These are phyloP conservation scores for Apis florea DNA, from an alignment of 1,140 invertebrate species.

Conservation along the genomic window DNA sequence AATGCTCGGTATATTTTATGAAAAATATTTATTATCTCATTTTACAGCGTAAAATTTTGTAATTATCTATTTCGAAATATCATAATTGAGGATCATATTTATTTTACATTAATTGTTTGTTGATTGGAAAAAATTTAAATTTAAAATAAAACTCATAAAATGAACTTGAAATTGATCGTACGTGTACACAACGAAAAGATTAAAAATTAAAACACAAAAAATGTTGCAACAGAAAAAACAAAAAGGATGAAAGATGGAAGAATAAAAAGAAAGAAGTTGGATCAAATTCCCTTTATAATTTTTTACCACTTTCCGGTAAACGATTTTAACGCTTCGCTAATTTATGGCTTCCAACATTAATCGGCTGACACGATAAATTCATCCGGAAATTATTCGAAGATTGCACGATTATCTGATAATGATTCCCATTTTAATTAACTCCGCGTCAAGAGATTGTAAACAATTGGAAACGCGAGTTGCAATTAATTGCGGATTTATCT, in stretches of 20 bases:
- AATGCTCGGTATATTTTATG: not conserved
- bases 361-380: not conserved
- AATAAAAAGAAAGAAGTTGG: not conserved
- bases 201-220: not conserved
- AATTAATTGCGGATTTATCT: constrained; percentile 26
- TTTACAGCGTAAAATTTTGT: no score
- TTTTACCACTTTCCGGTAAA: not conserved
- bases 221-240: not conserved
- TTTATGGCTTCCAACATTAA: not conserved
- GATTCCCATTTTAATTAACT: constrained; percentile 15
- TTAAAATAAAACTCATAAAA: no score
- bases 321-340: no score
- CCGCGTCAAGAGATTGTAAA: not conserved
- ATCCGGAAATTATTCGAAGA: not conserved
- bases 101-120: no score
- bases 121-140: no score
- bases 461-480: not conserved
- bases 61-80: no score
- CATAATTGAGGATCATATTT: no score
- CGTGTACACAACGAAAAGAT: no score
- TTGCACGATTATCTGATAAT: not conserved
- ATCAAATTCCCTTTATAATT: not conserved
- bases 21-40: no score
- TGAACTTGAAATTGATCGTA: no score
- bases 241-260: no score